Base-by-base conservation (phyloP, 2,113 vertebrate genomes). In the Australoheros scitulus region DNA sequence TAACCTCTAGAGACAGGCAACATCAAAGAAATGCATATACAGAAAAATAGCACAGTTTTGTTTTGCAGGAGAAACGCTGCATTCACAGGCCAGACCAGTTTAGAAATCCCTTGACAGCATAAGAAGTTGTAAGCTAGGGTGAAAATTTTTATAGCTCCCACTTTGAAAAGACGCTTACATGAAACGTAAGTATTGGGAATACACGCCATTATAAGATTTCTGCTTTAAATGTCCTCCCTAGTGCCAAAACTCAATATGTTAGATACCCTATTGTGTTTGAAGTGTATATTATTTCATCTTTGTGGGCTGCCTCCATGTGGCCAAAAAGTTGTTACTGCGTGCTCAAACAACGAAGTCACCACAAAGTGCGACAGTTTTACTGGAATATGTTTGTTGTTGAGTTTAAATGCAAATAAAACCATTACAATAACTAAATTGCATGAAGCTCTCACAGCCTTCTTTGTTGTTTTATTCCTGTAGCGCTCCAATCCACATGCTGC, bases 401-500 rank as follows among this genome's bases (percentile, higher is more conserved):
- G 13, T 47, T 14, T 14, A 47, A 32, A 14, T 72, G 26, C 24
- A 72, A 52, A 14, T 3, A 7, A 52, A 72, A 32, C 43, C 24
- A 32, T 52, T 32, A 52, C 26, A 72, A 26, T 29, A 20, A 52
- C 15, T 29, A 32, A 9, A 72, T 52, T 70, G 52, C 29, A 6
- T 52, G 10, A 32, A 32, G 50, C 15, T 34, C 13, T 59, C 41
- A 50, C 26, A 18, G 7, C 57, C 59, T 17, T 83, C 3, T 43
- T 64, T 57, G 9, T 59, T 26, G 5, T 87, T 82, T 52, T 50
- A 11, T 55, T 55, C 68, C 26, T 88, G 22, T 92, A 99, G 98
- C 98, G 98, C 96, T 98, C 98, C 96, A 99, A 99, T 96, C 97
- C 97, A 97, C 98, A 99, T 96, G 98, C 98, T 98, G 98, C 98